Evolutionary conservation across 2,797 vertebrate genomes (phyloP).

Genomic region (Synaphobranchus kaupii): DNA sequence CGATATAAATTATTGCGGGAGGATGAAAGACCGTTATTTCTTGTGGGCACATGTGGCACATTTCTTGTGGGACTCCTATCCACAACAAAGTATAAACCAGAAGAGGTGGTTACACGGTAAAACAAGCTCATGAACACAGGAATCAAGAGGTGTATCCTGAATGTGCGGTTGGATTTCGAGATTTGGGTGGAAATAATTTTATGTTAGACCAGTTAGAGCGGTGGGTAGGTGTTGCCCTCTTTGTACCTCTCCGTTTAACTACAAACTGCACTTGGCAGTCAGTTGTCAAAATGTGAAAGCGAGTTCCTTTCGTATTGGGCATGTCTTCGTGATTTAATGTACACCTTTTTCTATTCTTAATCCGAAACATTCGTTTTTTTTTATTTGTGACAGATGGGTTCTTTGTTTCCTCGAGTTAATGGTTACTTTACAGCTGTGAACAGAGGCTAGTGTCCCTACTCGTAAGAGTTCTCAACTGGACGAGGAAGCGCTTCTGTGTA

Average conservation of each 20-base stretch:
- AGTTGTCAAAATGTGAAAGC: background rate
- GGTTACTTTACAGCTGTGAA: constrained; percentile 12
- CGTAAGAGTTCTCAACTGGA: background rate
- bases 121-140: too few species aligned
- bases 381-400: background rate
- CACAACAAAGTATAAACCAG: background rate
- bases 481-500: background rate
- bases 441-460: background rate
- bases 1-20: constrained; percentile 13
- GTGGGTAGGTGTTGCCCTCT: constrained; percentile 6
- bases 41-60: background rate
- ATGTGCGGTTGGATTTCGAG: background rate
- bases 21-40: constrained; percentile 2
- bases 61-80: background rate
- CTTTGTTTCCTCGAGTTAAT: constrained; percentile 13
- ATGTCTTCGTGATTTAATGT: background rate
- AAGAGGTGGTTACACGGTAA: background rate
- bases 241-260: constrained; percentile 9
- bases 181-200: background rate
- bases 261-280: background rate
- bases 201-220: background rate
- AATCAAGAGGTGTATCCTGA: background rate
- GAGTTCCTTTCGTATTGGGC: background rate
- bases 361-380: background rate
- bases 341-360: background rate